These are phyloP conservation scores for Galbula dea DNA, from an alignment of 2,113 vertebrate species.

Conservation along the genomic window DNA sequence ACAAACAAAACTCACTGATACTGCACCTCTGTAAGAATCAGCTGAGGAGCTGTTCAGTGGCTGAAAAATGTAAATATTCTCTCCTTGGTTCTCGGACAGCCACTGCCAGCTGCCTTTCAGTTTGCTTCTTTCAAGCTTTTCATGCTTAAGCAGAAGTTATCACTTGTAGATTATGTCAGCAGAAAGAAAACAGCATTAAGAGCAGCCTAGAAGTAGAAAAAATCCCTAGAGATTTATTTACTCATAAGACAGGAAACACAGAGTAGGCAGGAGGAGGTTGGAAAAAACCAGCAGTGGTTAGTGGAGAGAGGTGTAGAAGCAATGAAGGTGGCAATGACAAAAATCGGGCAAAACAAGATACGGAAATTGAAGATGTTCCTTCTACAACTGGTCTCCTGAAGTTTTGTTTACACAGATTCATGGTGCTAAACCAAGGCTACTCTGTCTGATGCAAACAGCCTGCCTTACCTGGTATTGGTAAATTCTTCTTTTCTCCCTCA, in stretches of 20 bases:
- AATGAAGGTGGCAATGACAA: neutral
- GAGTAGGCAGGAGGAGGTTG: neutral
- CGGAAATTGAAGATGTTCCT: neutral
- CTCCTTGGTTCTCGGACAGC: neutral
- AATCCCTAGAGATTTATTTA: neutral
- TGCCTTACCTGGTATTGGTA: neutral
- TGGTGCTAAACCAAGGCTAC: neutral
- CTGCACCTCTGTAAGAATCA: neutral
- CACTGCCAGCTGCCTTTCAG: neutral
- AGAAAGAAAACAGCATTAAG: neutral
- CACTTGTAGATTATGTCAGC: neutral
- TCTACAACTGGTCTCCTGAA: neutral
- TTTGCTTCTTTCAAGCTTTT: neutral
- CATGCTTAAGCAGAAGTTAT: neutral
- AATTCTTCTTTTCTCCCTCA: neutral
- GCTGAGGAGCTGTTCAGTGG: neutral
- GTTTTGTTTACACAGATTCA: neutral
- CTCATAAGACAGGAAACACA: neutral
- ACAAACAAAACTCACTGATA: neutral
- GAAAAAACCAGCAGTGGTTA: neutral
- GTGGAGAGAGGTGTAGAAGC: neutral
- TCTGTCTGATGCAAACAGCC: neutral
- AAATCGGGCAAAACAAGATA: neutral
- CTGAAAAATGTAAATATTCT: neutral
- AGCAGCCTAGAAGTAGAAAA: neutral